These are phyloP conservation scores for Tachypleus tridentatus DNA, from an alignment of 1,140 invertebrate species.

Conservation along the genomic window DNA sequence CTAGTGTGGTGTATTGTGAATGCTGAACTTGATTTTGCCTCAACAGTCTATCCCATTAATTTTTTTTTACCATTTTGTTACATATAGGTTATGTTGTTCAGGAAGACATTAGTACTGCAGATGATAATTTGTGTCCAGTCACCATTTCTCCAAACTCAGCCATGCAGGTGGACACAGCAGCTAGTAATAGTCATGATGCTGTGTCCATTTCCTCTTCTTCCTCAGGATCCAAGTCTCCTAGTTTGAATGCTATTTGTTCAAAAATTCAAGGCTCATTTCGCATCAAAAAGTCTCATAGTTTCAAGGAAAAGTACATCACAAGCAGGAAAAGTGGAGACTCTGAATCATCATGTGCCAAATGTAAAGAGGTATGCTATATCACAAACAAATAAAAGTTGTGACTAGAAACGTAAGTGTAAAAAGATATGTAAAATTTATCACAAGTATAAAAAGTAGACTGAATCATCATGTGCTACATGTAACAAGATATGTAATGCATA, in stretches of 20 bases:
- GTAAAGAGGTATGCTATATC: background rate
- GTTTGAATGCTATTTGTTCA: constrained; percentile 6
- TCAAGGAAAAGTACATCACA: background rate
- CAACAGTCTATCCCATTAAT: too few species aligned
- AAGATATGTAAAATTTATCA: background rate
- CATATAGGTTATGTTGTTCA: background rate
- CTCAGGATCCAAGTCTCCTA: constrained; percentile 5
- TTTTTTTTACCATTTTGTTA: background rate
- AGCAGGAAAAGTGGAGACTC: background rate
- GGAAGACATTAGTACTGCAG: background rate
- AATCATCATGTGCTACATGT: background rate
- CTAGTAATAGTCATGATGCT: background rate
- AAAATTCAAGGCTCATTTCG: constrained; percentile 15
- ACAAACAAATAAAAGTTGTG: too few species aligned
- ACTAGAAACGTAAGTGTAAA: background rate
- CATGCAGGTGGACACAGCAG: background rate
- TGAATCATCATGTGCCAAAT: background rate
- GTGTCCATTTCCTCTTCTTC: background rate
- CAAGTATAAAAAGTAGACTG: background rate
- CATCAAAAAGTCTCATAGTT: constrained; percentile 6
- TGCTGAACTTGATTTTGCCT: too few species aligned
- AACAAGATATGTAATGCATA: background rate
- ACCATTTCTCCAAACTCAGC: background rate
- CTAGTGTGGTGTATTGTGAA: too few species aligned
- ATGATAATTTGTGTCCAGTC: background rate